A percentile compares a stretch with the other conserved stretches of the same genome.
phyloP scores from a whole-genome alignment of 2,113 vertebrate genomes.

The Ptilorrhoa leucosticta region DNA sequence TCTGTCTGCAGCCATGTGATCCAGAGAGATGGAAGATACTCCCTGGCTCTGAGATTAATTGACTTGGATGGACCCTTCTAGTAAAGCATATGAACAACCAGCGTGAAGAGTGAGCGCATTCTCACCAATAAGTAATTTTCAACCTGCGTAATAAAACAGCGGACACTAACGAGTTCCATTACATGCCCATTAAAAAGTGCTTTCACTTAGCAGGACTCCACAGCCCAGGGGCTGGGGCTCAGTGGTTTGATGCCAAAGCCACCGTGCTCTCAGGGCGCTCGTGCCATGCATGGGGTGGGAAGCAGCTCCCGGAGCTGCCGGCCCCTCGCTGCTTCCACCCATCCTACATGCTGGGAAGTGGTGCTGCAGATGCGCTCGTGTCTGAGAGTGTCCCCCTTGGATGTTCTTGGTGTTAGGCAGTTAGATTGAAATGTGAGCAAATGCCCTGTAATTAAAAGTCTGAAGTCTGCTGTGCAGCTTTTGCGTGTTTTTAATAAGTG shows the following conservation, averaged over 20 bases:
- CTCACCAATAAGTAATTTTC: neutral
- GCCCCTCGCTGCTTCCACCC: neutral
- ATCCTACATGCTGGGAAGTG: neutral
- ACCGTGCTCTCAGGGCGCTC: neutral
- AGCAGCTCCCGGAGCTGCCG: accelerated
- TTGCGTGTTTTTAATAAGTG: neutral
- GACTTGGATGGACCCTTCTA: neutral
- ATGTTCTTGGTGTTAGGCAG: neutral
- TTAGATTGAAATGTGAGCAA: neutral
- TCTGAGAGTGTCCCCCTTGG: accelerated
- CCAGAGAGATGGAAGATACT: neutral
- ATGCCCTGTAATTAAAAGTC: neutral
- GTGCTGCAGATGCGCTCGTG: neutral
- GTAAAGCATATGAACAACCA: neutral
- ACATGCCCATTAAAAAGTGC: neutral
- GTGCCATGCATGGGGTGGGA: accelerated
- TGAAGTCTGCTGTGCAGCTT: neutral
- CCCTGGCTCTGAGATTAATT: neutral
- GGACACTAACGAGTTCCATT: conserved; percentile 15
- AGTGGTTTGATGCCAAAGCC: neutral
- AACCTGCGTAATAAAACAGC: neutral
- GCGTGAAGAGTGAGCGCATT: neutral
- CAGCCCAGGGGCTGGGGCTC: neutral
- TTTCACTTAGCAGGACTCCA: neutral
- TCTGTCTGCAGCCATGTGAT: neutral